Base-by-base conservation (phyloP, 1,140 invertebrate species). In the Halictus rubicundus region DNA sequence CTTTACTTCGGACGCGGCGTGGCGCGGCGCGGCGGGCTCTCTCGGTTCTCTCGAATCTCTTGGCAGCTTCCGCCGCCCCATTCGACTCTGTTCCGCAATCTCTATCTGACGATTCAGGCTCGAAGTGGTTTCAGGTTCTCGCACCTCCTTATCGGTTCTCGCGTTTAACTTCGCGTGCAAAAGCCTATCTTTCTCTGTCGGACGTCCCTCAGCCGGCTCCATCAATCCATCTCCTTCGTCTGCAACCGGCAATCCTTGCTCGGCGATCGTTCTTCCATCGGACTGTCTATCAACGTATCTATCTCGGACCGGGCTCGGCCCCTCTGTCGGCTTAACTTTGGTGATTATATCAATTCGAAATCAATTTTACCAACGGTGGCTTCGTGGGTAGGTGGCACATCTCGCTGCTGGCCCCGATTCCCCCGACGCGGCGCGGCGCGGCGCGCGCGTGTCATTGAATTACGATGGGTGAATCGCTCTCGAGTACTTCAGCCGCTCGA, bases 361-460 rank as follows among this genome's bases (percentile, higher is more conserved):
- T 91, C 88, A 89, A 90, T 90, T 89, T 89, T 88, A 83, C 82
- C 87, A 80, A 89, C 84, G 86, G 42, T 23, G 79, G 87, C 82
- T 74, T 69, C 68, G 84, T 74, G 32, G 32, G 61, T 64, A 64
- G 71, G 42, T 46, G 42, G 42, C 42, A 46, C 32, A 32, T 32
- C 32, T 61, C n/a, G 46, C n/a, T 49, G 49, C 72, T 49, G 65
- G 25, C 25, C 23, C 60, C 25, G 21, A 9, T 21, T 19, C 14
- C 49, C 32, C 49, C 49, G 12, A 0, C 8, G 52, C 52, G 19
- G 65, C 76, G 78, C 85, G 77, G n/a, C n/a, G n/a, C n/a, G 57
- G 61, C 72, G 78, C 84, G 65, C 76, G 78, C 85, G 77, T 82
- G 78, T 83, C 81, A 87, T 86, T 85, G 81, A 82, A 89, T 87